Evolutionary conservation across 1,140 invertebrate species (phyloP), one percentile per base, ranked within the genome.

Genomic region (Cyphomyrmex costatus): DNA sequence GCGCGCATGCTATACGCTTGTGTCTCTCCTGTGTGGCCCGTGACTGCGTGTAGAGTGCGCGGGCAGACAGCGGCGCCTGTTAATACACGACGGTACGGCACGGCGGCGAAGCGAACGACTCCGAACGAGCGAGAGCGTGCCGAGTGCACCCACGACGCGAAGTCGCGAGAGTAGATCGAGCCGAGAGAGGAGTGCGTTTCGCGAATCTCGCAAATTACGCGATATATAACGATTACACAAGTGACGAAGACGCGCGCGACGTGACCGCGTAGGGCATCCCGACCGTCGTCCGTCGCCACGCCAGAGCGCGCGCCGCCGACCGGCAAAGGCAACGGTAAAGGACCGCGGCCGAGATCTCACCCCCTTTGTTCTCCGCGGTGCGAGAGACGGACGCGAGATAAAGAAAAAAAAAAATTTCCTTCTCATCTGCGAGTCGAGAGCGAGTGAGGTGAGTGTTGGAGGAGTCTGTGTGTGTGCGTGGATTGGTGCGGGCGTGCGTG

Each of bases 1-100:
- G 21, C 19, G 33, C 46, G 36, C 51, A 33, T 12, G 33, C 10
- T 3, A 10, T 30, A 12, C 27, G 7, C 46, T 16, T 16, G 46
- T n/a, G n/a, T n/a, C 7, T 16, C 4, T 49, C 46, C 14, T 0
- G 46, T 56, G 7, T n/a, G n/a, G n/a, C 7, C 53, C 8, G 53
- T 56, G 19, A 6, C 19, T 14, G 21, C 21, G 24, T 42, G 10
- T 10, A 46, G 53, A 30, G 36, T 27, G 74, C 58, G 58, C 36
- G 33, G 36, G 68, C 79, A n/a, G n/a, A 73, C 53, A 73, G 79
- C 79, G 79, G 79, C 79, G 79, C 79, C 79, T 49, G 42, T 24
- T 83, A 83, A 73, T 83, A 73, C 73, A 83, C 68, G 68, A 53
- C 36, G 68, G 19, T 33, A 83, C 79, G 79, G 68, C 79, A 83